Base-by-base conservation (phyloP, 2,113 vertebrate species). In the Pagrus major region DNA sequence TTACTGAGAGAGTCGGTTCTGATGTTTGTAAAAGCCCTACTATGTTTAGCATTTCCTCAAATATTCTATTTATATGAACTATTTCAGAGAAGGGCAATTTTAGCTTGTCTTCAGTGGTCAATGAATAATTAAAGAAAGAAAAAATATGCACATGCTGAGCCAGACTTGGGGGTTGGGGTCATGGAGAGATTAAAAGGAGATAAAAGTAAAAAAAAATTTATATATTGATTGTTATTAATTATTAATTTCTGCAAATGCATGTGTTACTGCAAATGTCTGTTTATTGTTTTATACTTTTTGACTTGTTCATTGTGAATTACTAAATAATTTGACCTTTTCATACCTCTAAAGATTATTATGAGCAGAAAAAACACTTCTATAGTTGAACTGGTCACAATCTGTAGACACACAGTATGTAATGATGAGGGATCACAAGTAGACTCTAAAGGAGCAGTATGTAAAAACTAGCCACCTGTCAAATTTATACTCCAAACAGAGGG, bases 11-110 rank as follows among this genome's bases (percentile, higher is more conserved):
- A 42, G 39, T 59, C 44, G 9, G 6, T 59, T 46, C 18, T 23
- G 25, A 39, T 80, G 11, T 72, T 51, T 68, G 33, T 52, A 25
- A 74, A 68, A 35, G 29, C 27, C 35, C 12, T 16, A 0, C 78
- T 58, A 67, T 81, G 51, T 71, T 78, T 75, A 76, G 25, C 21
- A 2, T 49, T 69, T 70, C 74, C 35, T 69, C 35, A 68, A 51
- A 69, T 67, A 23, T 56, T 78, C 29, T 59, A 29, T 58, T 51
- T 46, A 3, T 54, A 23, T 37, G 18, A 61, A 51, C 12, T 51
- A 56, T 81, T 78, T 81, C 27, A 39, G 21, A 68, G 33, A 76
- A 54, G 33, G 33, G 54, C 16, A 66, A 21, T 42, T 76, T 37
- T 54, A 15, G 41, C 64, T 65, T 37, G 41, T 41, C 25, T 31